A percentile compares a stretch with the other conserved stretches of the same genome.
phyloP scores from a whole-genome alignment of 2,888 invertebrate species.

The Scotopteryx bipunctaria region DNA sequence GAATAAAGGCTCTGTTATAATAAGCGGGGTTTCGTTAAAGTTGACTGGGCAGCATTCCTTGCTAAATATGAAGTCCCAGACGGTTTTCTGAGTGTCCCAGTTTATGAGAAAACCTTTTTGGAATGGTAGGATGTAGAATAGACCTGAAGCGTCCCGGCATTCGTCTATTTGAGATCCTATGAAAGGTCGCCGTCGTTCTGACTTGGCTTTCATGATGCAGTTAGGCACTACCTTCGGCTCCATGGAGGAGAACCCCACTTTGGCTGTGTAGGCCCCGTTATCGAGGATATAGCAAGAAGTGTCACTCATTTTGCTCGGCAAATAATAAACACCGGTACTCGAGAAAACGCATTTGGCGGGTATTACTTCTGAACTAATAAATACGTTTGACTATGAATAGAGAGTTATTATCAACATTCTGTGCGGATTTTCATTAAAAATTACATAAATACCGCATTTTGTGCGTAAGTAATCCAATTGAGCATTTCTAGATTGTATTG shows the following conservation, averaged over 20 bases:
- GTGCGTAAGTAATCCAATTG: no score
- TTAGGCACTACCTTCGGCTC: conserved; percentile 93
- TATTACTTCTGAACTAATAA: background rate
- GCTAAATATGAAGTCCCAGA: conserved; percentile 97
- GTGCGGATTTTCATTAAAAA: background rate
- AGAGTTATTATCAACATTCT: background rate
- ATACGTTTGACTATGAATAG: background rate
- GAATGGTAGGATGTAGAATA: conserved; percentile 96
- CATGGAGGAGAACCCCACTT: conserved; percentile 90
- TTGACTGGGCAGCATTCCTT: conserved; percentile 92
- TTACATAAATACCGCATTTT: no score
- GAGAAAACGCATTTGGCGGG: background rate
- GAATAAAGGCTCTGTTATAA: conserved; percentile 97
- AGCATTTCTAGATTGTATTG: no score
- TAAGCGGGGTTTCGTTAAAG: conserved; percentile 87
- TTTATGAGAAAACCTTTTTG: conserved; percentile 98
- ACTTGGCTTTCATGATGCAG: conserved; percentile 99
- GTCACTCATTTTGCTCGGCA: conserved; percentile 58
- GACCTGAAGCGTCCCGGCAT: conserved; percentile 96
- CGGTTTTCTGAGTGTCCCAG: conserved; percentile 97
- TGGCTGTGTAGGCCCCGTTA: conserved; percentile 94
- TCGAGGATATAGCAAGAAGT: conserved; percentile 88
- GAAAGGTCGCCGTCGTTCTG: conserved; percentile 96
- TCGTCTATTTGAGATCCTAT: conserved; percentile 97
- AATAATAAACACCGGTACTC: conserved; percentile 45